Percentiles rank a stretch among this genome's conserved stretches.
Evolutionary conservation across 2,888 invertebrate species (phyloP).

Genomic region (Zhengitettix transpicula): DNA sequence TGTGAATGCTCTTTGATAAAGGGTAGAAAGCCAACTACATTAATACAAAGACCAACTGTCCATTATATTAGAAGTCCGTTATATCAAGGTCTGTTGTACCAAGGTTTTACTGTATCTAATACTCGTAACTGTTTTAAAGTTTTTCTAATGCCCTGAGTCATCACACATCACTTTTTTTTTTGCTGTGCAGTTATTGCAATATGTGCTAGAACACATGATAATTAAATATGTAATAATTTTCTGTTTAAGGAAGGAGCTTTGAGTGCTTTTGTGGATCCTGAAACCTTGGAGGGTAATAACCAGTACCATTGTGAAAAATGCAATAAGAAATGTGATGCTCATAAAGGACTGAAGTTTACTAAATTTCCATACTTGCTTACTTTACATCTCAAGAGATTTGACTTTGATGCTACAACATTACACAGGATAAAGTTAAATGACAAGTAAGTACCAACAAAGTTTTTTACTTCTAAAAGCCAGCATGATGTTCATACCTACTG

Average conservation of each 20-base stretch:
- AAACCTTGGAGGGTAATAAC: constrained; percentile 66
- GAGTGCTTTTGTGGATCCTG: constrained; percentile 67
- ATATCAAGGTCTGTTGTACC: too few relatives aligned
- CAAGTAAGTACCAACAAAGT: constrained; percentile 35
- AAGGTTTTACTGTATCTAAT: too few relatives aligned
- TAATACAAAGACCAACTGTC: too few relatives aligned
- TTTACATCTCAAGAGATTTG: constrained; percentile 74
- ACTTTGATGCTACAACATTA: constrained; percentile 72
- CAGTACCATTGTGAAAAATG: constrained; percentile 79
- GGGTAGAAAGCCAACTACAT: too few relatives aligned
- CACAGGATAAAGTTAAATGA: constrained; percentile 77
- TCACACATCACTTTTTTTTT: neutral
- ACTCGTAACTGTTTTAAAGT: neutral
- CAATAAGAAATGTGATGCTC: constrained; percentile 71
- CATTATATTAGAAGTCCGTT: too few relatives aligned
- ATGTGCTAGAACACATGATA: neutral
- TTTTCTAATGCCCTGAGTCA: neutral
- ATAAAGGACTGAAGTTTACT: constrained; percentile 75
- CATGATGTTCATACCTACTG: too few relatives aligned
- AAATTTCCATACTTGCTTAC: constrained; percentile 76
- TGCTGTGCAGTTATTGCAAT: neutral
- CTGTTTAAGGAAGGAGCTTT: constrained; percentile 46
- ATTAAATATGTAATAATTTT: neutral
- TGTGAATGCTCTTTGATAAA: too few relatives aligned
- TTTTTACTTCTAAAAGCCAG: too few relatives aligned